Conservation (phyloP, 2,113 vertebrate species). For the Clarias gariepinus region DNA sequence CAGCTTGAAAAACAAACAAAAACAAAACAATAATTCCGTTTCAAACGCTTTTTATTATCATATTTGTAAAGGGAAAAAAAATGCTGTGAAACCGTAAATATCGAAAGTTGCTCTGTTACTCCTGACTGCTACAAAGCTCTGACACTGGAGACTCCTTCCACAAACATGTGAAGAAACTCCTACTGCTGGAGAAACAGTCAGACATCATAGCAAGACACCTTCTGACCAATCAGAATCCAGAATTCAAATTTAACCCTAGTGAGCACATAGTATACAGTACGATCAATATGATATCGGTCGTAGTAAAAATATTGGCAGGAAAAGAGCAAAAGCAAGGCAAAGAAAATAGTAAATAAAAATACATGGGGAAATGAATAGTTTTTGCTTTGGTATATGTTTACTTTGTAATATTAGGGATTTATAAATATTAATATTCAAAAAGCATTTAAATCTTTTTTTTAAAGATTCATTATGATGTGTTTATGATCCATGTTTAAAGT, state of each 20-base stretch:
- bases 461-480: background rate
- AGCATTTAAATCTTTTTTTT: background rate
- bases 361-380: background rate
- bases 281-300: background rate
- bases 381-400: background rate
- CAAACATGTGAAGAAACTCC: background rate
- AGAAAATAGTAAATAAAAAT: background rate
- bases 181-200: background rate
- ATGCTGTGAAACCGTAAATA: too few species aligned
- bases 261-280: too few species aligned
- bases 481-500: background rate
- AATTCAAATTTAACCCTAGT: too few species aligned
- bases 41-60: background rate
- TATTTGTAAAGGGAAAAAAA: background rate
- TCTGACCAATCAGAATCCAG: background rate
- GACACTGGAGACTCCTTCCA: background rate
- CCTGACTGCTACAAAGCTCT: background rate
- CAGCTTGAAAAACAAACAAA: background rate
- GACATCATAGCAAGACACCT: background rate
- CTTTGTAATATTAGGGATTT: background rate
- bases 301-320: background rate
- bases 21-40: background rate
- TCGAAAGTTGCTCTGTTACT: background rate
- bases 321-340: background rate
- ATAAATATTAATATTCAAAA: background rate